These are phyloP conservation scores for Drosophila kambysellisi DNA, from an alignment of 2,888 invertebrate genomes.

Conservation along the genomic window DNA sequence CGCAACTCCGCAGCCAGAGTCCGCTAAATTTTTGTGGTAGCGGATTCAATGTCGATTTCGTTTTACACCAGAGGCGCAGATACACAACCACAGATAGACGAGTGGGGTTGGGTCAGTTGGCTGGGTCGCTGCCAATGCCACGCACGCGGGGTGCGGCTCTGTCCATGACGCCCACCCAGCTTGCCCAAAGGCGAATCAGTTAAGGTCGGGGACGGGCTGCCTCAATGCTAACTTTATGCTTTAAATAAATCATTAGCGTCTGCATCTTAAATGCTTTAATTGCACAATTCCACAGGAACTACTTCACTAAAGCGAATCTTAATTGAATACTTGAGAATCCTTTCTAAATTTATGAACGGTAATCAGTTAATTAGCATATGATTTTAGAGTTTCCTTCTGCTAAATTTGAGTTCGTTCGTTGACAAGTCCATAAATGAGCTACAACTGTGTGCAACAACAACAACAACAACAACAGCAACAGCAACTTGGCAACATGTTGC, in stretches of 20 bases:
- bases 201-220: conserved; percentile 50
- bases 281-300: conserved; percentile 13
- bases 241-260: conserved; percentile 76
- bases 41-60: conserved; percentile 80
- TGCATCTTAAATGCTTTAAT: conserved; percentile 30
- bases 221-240: conserved; percentile 47
- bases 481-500: conserved; percentile 62
- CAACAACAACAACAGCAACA: conserved; percentile 21
- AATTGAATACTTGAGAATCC: conserved; percentile 28
- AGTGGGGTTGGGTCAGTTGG: conserved; percentile 52
- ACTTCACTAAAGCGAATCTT: conserved; percentile 11
- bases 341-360: conserved; percentile 9
- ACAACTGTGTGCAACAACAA: conserved; percentile 40
- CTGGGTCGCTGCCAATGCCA: conserved; percentile 76
- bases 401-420: conserved; percentile 22
- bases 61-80: conserved; percentile 76
- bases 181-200: conserved; percentile 71
- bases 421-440: conserved; percentile 24
- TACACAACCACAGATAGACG: conserved; percentile 70
- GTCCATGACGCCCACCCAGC: conserved; percentile 68
- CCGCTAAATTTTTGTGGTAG: conserved; percentile 65
- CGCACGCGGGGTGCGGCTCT: conserved; percentile 63
- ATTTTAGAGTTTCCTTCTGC: not conserved
- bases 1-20: conserved; percentile 11
- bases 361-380: conserved; percentile 2